Evolutionary conservation across 1,140 invertebrate species (phyloP).

Genomic region (Lysiphlebus fabarum): DNA sequence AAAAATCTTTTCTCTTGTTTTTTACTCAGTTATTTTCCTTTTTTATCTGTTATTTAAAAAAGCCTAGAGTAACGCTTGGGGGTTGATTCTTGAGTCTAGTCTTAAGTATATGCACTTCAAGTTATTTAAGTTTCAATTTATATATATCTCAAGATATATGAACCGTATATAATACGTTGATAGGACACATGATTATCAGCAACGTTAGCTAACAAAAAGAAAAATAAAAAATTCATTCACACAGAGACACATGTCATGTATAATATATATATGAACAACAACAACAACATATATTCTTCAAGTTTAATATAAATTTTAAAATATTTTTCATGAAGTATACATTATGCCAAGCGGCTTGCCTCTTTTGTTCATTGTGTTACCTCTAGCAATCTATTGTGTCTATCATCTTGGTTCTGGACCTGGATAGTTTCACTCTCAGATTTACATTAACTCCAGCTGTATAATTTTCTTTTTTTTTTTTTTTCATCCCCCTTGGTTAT

Average conservation of each 20-base stretch:
- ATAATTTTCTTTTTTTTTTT: constrained; percentile 24
- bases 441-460: constrained; percentile 12
- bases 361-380: constrained; percentile 48
- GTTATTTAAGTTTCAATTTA: too few species aligned
- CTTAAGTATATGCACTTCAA: too few species aligned
- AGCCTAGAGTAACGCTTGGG: too few species aligned
- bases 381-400: constrained; percentile 38
- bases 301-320: not conserved
- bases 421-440: constrained; percentile 35
- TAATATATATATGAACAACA: constrained; percentile 20
- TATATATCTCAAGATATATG: too few species aligned
- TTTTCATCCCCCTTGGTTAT: constrained; percentile 2
- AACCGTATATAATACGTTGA: too few species aligned
- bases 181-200: too few species aligned
- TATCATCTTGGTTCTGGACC: constrained; percentile 33
- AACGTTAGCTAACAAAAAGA: too few species aligned
- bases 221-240: too few species aligned
- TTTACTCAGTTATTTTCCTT: too few species aligned
- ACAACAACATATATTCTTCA: not conserved
- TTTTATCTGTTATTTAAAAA: too few species aligned
- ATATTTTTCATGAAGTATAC: constrained; percentile 33
- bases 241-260: not conserved
- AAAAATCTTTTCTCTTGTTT: too few species aligned
- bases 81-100: too few species aligned
- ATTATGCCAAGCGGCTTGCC: constrained; percentile 38